phyloP scores from a whole-genome alignment of 2,113 vertebrate species.

The Henicopernis longicauda region DNA sequence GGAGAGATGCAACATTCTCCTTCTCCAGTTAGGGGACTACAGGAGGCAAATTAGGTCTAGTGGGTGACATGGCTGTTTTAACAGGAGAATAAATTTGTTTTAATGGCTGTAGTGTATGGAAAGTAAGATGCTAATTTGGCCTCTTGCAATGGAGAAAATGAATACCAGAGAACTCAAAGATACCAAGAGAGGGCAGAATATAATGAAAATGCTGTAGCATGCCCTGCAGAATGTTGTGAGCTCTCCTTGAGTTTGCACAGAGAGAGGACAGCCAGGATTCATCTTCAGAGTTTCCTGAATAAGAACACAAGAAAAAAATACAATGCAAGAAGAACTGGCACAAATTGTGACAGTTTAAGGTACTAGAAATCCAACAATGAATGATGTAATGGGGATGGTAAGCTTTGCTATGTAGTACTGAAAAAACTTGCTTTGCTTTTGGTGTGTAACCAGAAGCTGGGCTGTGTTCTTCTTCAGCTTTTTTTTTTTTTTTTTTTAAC shows the following conservation, averaged over 20 bases:
- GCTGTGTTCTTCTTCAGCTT: neutral
- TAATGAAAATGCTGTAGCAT: neutral
- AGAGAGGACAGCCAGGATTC: neutral
- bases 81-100: neutral
- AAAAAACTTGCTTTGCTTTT: neutral
- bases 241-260: neutral
- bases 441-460: neutral
- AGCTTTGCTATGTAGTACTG: neutral
- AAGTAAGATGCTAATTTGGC: neutral
- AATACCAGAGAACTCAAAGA: neutral
- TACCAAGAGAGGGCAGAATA: neutral
- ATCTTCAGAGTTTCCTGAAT: neutral
- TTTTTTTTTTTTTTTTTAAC: neutral
- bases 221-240: neutral
- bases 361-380: neutral
- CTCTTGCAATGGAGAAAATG: neutral
- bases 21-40: rapidly evolving
- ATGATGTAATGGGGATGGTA: neutral
- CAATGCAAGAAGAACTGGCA: neutral
- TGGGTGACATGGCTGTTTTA: neutral
- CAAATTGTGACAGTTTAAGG: neutral
- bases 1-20: neutral
- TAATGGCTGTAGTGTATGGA: neutral
- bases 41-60: neutral
- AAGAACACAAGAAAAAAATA: neutral